Conservation (phyloP, 2,113 vertebrate species). For the Mixornis gularis region DNA sequence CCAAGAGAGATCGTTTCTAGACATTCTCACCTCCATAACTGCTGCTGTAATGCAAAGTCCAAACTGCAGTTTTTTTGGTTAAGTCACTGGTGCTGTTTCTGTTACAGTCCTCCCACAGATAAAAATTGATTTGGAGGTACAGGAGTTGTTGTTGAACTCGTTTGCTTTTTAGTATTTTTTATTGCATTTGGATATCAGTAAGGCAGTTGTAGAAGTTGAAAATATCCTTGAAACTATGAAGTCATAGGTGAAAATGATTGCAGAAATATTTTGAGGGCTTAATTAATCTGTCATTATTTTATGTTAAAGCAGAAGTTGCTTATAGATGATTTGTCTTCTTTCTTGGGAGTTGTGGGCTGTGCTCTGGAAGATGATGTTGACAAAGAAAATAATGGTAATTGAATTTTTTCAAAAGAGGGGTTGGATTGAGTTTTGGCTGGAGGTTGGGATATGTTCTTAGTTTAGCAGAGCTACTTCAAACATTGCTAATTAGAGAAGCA, state of each 20-base stretch:
- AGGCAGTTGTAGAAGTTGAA: background rate
- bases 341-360: background rate
- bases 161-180: background rate
- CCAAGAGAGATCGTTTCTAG: background rate
- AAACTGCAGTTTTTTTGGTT: background rate
- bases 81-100: background rate
- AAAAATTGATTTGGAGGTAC: background rate
- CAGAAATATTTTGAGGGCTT: background rate
- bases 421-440: constrained; percentile 29
- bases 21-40: background rate
- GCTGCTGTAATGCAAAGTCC: background rate
- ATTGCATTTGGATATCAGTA: background rate
- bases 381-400: constrained; percentile 25
- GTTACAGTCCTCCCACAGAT: background rate
- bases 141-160: background rate
- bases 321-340: background rate
- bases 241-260: background rate
- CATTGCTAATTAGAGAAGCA: constrained; percentile 52
- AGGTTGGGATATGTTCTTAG: constrained; percentile 39
- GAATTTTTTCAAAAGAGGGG: background rate
- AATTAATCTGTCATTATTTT: background rate
- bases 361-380: background rate
- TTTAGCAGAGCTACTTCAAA: constrained; percentile 56
- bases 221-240: background rate
- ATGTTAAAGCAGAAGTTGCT: background rate